A percentile compares a stretch with the other conserved stretches of the same genome.
phyloP scores from a whole-genome alignment of 2,888 invertebrate species.

The Gasteruption jaculator region DNA sequence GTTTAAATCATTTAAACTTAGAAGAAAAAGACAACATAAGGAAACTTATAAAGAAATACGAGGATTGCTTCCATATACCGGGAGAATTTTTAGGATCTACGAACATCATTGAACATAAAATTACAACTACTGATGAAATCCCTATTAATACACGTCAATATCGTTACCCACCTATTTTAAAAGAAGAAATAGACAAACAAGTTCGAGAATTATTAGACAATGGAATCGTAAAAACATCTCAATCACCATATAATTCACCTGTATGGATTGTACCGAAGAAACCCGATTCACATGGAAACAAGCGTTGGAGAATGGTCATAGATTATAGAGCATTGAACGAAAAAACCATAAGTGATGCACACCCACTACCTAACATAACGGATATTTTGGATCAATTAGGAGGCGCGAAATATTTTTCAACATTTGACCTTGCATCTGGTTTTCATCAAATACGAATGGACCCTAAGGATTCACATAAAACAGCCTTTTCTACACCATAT shows the following conservation, averaged over 20 bases:
- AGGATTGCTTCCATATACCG: slow-evolving; percentile 17
- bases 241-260: slow-evolving; percentile 19
- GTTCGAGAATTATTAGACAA: slow-evolving; percentile 8
- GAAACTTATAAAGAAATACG: slow-evolving; percentile 12
- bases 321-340: slow-evolving; percentile 22
- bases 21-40: no score
- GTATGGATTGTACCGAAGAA: slow-evolving; percentile 26
- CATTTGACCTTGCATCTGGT: slow-evolving; percentile 30
- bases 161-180: slow-evolving; percentile 15
- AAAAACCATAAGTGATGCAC: slow-evolving; percentile 21
- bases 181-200: background rate
- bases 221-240: slow-evolving; percentile 15
- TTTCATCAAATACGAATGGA: slow-evolving; percentile 32
- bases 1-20: no score
- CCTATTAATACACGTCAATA: slow-evolving; percentile 21
- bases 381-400: slow-evolving; percentile 31
- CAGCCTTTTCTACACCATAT: slow-evolving; percentile 25
- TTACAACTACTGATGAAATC: slow-evolving; percentile 7
- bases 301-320: slow-evolving; percentile 18
- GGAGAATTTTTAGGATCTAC: slow-evolving; percentile 15
- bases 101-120: slow-evolving; percentile 1
- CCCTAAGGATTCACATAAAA: slow-evolving; percentile 22
- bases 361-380: slow-evolving; percentile 27
- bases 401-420: slow-evolving; percentile 27
- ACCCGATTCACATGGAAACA: slow-evolving; percentile 20